Percentiles rank a stretch among this genome's conserved stretches.
Conservation (phyloP, 1,140 invertebrate genomes). For the Psilanteris sp. region DNA sequence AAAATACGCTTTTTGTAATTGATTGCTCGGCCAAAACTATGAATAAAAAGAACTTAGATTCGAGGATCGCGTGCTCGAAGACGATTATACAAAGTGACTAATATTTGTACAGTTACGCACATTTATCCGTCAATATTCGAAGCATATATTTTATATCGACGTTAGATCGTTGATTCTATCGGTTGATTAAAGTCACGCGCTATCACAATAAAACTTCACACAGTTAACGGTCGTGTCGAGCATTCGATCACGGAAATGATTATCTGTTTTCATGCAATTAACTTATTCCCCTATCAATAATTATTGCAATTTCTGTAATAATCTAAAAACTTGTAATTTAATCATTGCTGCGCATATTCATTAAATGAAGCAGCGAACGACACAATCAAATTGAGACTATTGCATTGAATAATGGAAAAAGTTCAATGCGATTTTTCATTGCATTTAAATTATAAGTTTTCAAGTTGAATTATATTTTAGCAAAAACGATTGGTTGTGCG, state of each 20-base stretch:
- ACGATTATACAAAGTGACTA: constrained; percentile 36
- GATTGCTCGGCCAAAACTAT: constrained; percentile 27
- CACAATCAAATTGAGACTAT: constrained; percentile 4
- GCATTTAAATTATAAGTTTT: too few relatives aligned
- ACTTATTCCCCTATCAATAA: not conserved
- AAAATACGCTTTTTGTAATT: constrained; percentile 39
- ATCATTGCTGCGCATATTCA: too few relatives aligned
- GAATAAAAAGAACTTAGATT: constrained; percentile 41
- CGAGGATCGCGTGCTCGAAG: constrained; percentile 27
- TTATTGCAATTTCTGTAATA: constrained; percentile 1
- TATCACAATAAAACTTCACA: constrained; percentile 26
- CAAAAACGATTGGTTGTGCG: too few relatives aligned
- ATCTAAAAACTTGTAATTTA: too few relatives aligned
- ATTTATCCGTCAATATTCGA: constrained; percentile 18
- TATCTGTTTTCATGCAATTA: constrained; percentile 11
- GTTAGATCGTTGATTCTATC: not conserved
- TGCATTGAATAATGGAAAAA: too few relatives aligned
- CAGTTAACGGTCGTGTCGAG: constrained; percentile 38
- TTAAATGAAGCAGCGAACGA: not conserved
- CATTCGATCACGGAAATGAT: constrained; percentile 19
- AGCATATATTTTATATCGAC: not conserved
- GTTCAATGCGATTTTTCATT: too few relatives aligned
- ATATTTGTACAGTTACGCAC: constrained; percentile 46
- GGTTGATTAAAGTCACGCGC: constrained; percentile 4
- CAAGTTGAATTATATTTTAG: too few relatives aligned